Evolutionary conservation across 2,888 invertebrate genomes (phyloP).

Genomic region (Sialis lutaria): DNA sequence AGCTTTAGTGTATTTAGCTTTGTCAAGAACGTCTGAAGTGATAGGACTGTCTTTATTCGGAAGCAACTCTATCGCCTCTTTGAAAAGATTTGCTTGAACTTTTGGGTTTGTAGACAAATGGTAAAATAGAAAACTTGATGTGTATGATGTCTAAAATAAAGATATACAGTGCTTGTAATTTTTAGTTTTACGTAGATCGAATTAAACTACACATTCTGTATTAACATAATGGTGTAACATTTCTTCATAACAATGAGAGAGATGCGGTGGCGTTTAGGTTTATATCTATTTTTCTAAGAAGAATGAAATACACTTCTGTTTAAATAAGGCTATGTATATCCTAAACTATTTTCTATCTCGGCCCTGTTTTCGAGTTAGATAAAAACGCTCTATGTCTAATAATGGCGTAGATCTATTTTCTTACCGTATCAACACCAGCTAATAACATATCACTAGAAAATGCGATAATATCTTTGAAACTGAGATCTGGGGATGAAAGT

Average conservation of each 20-base stretch:
- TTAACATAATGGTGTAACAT: too few relatives aligned
- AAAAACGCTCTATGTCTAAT: too few relatives aligned
- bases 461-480: conserved; percentile 64
- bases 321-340: too few relatives aligned
- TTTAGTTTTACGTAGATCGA: too few relatives aligned
- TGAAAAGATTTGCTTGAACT: conserved; percentile 46
- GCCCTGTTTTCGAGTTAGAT: too few relatives aligned
- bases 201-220: too few relatives aligned
- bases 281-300: too few relatives aligned
- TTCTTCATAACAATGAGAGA: too few relatives aligned
- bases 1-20: conserved; percentile 57
- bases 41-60: conserved; percentile 30
- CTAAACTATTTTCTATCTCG: too few relatives aligned
- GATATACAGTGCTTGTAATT: too few relatives aligned
- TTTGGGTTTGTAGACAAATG: conserved; percentile 53
- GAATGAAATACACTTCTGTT: too few relatives aligned
- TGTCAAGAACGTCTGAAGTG: conserved; percentile 36
- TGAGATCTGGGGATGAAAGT: conserved; percentile 46
- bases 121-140: conserved; percentile 60
- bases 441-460: conserved; percentile 70
- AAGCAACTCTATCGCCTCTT: conserved; percentile 42
- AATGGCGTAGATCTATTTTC: conserved; percentile 9
- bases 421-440: conserved; percentile 75
- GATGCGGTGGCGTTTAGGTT: too few relatives aligned
- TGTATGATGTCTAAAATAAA: conserved; percentile 51